A percentile compares a stretch with the other conserved stretches of the same genome.
These are phyloP conservation scores for Drosophila repleta DNA, from an alignment of 1,140 invertebrate species.

Conservation along the genomic window DNA sequence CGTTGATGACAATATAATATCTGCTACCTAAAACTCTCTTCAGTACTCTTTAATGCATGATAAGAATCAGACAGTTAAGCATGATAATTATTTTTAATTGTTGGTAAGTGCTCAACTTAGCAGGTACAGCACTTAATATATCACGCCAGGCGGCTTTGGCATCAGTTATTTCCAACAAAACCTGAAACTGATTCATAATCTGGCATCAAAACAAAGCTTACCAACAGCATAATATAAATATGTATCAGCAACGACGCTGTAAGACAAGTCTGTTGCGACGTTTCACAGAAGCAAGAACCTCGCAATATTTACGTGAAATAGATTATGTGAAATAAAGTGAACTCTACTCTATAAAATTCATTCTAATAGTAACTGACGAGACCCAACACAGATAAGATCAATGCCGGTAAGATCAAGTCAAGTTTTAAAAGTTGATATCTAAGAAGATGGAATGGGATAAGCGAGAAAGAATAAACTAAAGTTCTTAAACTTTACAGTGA, in stretches of 20 bases:
- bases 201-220: not conserved
- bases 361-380: not conserved
- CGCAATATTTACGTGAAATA: not conserved
- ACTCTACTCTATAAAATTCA: too few relatives aligned
- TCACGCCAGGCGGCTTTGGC: not conserved
- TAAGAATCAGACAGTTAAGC: not conserved
- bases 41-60: not conserved
- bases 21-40: too few relatives aligned
- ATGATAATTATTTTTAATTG: conserved; percentile 9
- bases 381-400: not conserved
- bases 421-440: not conserved
- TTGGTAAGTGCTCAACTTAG: not conserved
- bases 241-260: not conserved
- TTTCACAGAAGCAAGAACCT: not conserved
- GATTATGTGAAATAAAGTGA: not conserved
- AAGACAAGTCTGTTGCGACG: conserved; percentile 1
- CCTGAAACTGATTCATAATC: conserved; percentile 5
- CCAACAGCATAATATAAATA: conserved; percentile 9
- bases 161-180: not conserved
- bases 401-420: not conserved
- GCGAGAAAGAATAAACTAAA: not conserved
- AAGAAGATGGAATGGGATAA: conserved; percentile 10
- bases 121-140: not conserved
- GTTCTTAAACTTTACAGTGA: not conserved
- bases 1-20: too few relatives aligned